A percentile compares a stretch with the other conserved stretches of the same genome.
These are phyloP conservation scores for Limosa lapponica DNA, from an alignment of 2,797 vertebrate genomes.

Conservation along the genomic window DNA sequence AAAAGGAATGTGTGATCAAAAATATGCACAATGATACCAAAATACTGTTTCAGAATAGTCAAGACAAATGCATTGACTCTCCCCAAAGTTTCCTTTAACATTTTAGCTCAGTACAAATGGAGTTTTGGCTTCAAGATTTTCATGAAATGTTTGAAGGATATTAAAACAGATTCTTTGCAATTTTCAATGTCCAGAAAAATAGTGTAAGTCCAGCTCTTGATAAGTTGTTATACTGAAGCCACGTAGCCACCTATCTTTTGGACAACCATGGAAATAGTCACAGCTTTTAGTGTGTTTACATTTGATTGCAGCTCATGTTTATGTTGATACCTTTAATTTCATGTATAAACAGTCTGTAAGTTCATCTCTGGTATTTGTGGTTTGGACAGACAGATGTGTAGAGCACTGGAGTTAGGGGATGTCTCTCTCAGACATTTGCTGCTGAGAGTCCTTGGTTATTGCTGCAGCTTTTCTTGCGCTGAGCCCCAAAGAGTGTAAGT, in stretches of 20 bases:
- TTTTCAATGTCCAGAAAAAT: not conserved
- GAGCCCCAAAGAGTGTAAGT: not conserved
- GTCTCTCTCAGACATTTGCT: not conserved
- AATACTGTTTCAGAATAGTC: not conserved
- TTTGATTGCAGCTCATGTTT: not conserved
- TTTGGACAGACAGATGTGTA: not conserved
- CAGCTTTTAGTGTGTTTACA: not conserved
- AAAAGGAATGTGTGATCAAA: not conserved
- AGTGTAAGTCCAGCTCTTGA: not conserved
- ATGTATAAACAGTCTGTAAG: not conserved
- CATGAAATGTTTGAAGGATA: not conserved
- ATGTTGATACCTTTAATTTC: not conserved
- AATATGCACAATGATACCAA: not conserved
- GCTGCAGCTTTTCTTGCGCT: not conserved
- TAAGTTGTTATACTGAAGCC: not conserved
- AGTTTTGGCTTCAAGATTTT: slow-evolving; percentile 8
- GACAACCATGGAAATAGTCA: not conserved
- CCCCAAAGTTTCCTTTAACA: not conserved
- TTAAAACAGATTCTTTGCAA: not conserved
- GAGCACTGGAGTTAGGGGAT: not conserved
- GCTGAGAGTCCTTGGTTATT: not conserved
- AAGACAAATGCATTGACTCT: not conserved
- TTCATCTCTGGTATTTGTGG: not conserved
- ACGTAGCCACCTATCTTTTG: not conserved
- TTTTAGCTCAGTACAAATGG: not conserved